These are phyloP conservation scores for Cinclus cinclus DNA, from an alignment of 2,113 vertebrate genomes.

Conservation along the genomic window DNA sequence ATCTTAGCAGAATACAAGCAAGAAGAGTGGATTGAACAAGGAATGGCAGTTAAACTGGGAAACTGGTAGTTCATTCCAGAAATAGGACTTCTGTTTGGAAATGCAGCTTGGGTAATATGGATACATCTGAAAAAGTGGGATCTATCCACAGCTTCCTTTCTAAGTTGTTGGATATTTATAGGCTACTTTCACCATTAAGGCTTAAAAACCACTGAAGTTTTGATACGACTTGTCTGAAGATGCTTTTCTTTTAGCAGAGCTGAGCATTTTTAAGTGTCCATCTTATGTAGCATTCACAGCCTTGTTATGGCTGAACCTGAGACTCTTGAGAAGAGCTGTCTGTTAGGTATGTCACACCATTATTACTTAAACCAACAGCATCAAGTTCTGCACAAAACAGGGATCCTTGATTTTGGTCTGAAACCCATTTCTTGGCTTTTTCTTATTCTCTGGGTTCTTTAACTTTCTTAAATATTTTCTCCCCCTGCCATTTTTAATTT, in stretches of 20 bases:
- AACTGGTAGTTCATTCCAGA: background rate
- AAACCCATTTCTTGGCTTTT: background rate
- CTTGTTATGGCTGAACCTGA: background rate
- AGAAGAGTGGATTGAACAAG: background rate
- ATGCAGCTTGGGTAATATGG: background rate
- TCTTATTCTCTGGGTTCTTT: background rate
- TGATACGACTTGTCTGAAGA: background rate
- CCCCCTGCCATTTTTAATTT: background rate
- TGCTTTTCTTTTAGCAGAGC: background rate
- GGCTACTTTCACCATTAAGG: background rate
- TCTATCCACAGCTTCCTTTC: background rate
- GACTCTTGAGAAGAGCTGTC: background rate
- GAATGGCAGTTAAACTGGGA: slow-evolving; percentile 9
- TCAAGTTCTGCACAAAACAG: background rate
- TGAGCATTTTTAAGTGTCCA: background rate
- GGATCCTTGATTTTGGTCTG: background rate
- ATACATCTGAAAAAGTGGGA: background rate
- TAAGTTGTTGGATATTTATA: background rate
- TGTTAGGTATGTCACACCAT: background rate
- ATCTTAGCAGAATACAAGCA: background rate
- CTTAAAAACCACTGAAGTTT: background rate
- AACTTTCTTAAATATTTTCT: background rate
- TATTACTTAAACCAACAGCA: background rate
- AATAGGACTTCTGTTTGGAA: background rate
- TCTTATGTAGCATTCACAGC: background rate